These are phyloP conservation scores for Hippoglossus stenolepis DNA, from an alignment of 2,113 vertebrate genomes.

Conservation along the genomic window DNA sequence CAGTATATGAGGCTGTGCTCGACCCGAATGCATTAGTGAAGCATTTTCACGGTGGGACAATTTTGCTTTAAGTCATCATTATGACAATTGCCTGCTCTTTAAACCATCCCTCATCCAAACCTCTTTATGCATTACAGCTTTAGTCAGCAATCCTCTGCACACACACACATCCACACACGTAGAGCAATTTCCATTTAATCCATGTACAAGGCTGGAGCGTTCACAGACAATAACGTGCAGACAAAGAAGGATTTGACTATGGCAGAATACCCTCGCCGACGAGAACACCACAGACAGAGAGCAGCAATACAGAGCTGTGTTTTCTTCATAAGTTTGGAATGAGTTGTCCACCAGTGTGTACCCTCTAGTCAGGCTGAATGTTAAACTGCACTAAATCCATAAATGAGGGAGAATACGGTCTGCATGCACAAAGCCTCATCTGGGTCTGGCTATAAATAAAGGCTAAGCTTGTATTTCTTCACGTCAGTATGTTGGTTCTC, in stretches of 20 bases:
- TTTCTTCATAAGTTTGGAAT: slow-evolving; percentile 29
- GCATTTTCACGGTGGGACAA: slow-evolving; percentile 42
- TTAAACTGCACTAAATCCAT: slow-evolving; percentile 52
- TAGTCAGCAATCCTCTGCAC: slow-evolving; percentile 67
- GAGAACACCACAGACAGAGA: slow-evolving; percentile 41
- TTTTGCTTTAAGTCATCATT: slow-evolving; percentile 72
- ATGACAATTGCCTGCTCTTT: slow-evolving; percentile 74
- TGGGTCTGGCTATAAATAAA: background rate
- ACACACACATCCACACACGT: slow-evolving; percentile 26
- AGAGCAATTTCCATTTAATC: slow-evolving; percentile 77
- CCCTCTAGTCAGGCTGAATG: slow-evolving; percentile 34
- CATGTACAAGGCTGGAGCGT: slow-evolving; percentile 67
- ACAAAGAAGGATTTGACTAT: slow-evolving; percentile 75
- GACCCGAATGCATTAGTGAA: slow-evolving; percentile 40
- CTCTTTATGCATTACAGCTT: slow-evolving; percentile 74
- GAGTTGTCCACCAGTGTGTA: slow-evolving; percentile 42
- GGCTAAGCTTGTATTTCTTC: slow-evolving; percentile 21
- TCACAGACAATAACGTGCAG: slow-evolving; percentile 74
- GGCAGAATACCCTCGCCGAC: slow-evolving; percentile 56
- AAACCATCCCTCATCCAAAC: slow-evolving; percentile 71
- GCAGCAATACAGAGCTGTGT: slow-evolving; percentile 45
- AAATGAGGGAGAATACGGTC: slow-evolving; percentile 28
- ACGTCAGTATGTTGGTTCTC: slow-evolving; percentile 24
- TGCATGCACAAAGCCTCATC: slow-evolving; percentile 34
- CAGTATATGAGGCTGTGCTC: slow-evolving; percentile 1